Evolutionary conservation across 2,888 invertebrate genomes (phyloP).

Genomic region (Lasioglossum villosulum): DNA sequence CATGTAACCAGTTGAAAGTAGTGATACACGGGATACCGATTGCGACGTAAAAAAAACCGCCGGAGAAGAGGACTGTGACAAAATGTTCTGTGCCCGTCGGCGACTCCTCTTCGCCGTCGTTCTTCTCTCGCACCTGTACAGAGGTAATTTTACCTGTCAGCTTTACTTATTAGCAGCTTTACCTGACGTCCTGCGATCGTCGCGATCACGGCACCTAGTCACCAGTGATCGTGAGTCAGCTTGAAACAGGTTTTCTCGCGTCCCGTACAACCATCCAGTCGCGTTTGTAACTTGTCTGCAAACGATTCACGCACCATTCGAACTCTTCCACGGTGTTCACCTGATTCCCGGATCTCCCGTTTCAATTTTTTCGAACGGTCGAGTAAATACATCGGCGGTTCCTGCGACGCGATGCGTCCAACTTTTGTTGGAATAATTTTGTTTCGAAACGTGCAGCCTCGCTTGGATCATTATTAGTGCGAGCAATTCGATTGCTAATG

Average conservation of each 20-base stretch:
- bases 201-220: slow-evolving; percentile 57
- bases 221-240: slow-evolving; percentile 62
- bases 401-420: not conserved
- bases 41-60: not conserved
- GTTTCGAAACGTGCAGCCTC: not conserved
- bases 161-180: slow-evolving; percentile 27
- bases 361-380: not conserved
- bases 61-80: not conserved
- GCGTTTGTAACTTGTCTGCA: not conserved
- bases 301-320: not conserved
- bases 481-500: not conserved
- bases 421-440: not conserved
- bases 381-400: not conserved
- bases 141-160: slow-evolving; percentile 56
- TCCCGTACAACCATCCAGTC: not conserved
- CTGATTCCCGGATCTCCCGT: not conserved
- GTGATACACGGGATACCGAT: not conserved
- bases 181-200: slow-evolving; percentile 35
- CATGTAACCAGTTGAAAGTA: slow-evolving; percentile 33
- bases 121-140: slow-evolving; percentile 27
- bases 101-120: slow-evolving; percentile 11
- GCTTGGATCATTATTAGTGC: not conserved
- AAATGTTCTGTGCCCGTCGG: slow-evolving; percentile 35
- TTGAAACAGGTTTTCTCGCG: slow-evolving; percentile 52
- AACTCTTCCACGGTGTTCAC: not conserved